Percentiles rank a stretch among this genome's conserved stretches.
phyloP scores from a whole-genome alignment of 2,113 vertebrate species.

The Chaenogobius annularis region DNA sequence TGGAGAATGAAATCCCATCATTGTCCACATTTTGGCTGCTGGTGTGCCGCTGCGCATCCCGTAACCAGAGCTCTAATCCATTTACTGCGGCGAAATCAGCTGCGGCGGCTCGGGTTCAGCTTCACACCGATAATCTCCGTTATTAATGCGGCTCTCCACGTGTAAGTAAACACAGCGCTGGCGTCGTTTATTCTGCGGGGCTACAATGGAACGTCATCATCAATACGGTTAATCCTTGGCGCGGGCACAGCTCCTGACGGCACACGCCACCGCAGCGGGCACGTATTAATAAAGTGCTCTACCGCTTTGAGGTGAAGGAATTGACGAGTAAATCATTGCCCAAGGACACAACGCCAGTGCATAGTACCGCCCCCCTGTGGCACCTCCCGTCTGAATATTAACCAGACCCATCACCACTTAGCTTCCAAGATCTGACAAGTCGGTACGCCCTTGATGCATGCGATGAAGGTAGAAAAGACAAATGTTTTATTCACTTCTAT shows the following conservation, averaged over 20 bases:
- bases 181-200: neutral
- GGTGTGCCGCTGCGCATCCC: constrained; percentile 10
- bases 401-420: too few species aligned
- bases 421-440: too few species aligned
- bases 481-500: too few species aligned
- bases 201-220: neutral
- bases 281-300: neutral
- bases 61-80: constrained; percentile 44
- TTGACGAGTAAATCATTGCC: too few species aligned
- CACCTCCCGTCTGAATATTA: too few species aligned
- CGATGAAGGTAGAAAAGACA: too few species aligned
- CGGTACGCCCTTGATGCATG: too few species aligned
- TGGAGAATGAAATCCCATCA: neutral
- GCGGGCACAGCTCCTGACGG: too few species aligned
- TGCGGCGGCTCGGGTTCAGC: constrained; percentile 26
- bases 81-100: constrained; percentile 16
- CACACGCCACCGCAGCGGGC: neutral
- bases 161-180: neutral
- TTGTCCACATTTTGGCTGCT: neutral
- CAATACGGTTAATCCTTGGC: neutral
- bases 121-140: constrained; percentile 12
- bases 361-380: too few species aligned
- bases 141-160: constrained; percentile 2
- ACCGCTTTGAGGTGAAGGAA: neutral
- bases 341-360: too few species aligned